Evolutionary conservation across 1,140 invertebrate species (phyloP).

Genomic region (Drosophila parabipectinata): DNA sequence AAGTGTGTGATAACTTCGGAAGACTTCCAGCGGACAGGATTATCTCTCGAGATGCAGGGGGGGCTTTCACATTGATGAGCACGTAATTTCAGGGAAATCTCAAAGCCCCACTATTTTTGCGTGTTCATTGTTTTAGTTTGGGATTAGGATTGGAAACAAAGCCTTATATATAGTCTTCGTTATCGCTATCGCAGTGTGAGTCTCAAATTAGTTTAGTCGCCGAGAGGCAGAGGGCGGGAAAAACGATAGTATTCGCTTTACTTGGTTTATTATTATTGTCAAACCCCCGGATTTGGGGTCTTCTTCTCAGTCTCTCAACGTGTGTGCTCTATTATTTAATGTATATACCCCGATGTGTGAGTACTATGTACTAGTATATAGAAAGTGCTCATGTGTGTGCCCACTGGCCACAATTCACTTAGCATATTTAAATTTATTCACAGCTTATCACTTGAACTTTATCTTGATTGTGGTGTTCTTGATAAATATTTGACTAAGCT

Average conservation of each 20-base stretch:
- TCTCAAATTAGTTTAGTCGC: constrained; percentile 38
- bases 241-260: constrained; percentile 4
- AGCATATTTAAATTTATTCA: constrained; percentile 78
- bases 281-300: constrained; percentile 16
- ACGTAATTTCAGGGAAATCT: constrained; percentile 25
- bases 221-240: neutral
- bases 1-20: constrained; percentile 24
- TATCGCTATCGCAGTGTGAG: constrained; percentile 3
- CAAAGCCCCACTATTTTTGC: constrained; percentile 18
- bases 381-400: constrained; percentile 27
- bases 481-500: constrained; percentile 24
- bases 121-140: constrained; percentile 54
- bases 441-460: constrained; percentile 80
- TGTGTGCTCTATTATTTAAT: constrained; percentile 68
- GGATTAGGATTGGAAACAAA: constrained; percentile 24
- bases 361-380: constrained; percentile 17
- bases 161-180: constrained; percentile 12
- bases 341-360: constrained; percentile 11
- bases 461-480: constrained; percentile 71
- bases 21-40: constrained; percentile 6
- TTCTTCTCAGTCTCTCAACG: constrained; percentile 32
- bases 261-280: constrained; percentile 44
- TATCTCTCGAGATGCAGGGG: constrained; percentile 10
- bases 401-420: constrained; percentile 66
- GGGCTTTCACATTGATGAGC: constrained; percentile 31